A percentile compares a stretch with the other conserved stretches of the same genome.
These are phyloP conservation scores for Tridacna gigas DNA, from an alignment of 2,888 invertebrate species.

Conservation along the genomic window DNA sequence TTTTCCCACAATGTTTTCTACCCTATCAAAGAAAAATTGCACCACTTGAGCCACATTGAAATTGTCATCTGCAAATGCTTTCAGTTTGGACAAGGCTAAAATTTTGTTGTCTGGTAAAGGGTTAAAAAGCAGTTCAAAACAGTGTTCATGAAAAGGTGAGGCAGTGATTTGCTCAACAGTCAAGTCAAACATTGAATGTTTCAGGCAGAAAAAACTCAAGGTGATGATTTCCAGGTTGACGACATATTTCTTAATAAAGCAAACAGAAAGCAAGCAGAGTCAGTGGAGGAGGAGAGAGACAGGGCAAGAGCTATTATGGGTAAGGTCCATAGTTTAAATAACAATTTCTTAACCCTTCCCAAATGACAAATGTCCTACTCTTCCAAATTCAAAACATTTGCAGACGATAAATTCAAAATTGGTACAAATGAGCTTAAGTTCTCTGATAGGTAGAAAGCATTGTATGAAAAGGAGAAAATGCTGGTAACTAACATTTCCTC, in stretches of 20 bases:
- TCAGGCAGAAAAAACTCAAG: conserved; percentile 71
- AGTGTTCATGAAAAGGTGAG: not conserved
- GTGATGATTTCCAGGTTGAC: conserved; percentile 89
- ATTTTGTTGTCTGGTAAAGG: not conserved
- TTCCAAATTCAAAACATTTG: not conserved
- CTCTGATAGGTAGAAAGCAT: no score
- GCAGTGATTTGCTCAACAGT: not conserved
- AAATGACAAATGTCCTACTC: not conserved
- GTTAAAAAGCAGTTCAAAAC: not conserved
- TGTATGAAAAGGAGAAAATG: no score
- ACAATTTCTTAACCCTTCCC: no score
- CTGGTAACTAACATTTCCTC: no score
- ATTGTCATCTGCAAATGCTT: no score
- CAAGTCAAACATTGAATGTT: not conserved
- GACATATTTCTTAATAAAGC: conserved; percentile 94
- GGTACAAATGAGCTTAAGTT: no score
- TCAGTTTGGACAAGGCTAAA: no score
- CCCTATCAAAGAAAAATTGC: no score
- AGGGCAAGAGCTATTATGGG: conserved; percentile 77
- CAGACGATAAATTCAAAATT: not conserved
- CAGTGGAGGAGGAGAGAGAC: conserved; percentile 79
- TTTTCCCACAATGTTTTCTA: not conserved
- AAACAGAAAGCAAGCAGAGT: conserved; percentile 88
- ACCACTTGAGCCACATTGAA: no score
- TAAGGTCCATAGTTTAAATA: conserved; percentile 81